Percentiles rank a stretch among this genome's conserved stretches.
phyloP scores from a whole-genome alignment of 2,797 vertebrate genomes.

The Rhabdophis nuchalis region DNA sequence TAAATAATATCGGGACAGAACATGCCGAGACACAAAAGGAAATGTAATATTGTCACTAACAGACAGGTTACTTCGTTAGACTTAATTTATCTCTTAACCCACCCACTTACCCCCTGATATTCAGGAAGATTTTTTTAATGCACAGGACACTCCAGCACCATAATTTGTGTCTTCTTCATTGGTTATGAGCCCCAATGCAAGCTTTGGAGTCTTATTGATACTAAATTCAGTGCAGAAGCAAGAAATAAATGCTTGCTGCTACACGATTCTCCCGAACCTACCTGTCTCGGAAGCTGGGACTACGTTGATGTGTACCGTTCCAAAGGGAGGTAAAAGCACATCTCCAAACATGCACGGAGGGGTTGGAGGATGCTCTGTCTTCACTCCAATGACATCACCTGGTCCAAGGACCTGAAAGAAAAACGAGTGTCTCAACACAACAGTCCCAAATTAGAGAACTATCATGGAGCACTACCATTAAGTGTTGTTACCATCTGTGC shows the following conservation, averaged over 20 bases:
- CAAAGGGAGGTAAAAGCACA: conserved; percentile 72
- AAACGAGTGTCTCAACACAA: background rate
- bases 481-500: background rate
- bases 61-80: background rate
- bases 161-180: too few species aligned
- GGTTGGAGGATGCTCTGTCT: conserved; percentile 79
- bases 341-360: conserved; percentile 81
- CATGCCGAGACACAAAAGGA: background rate
- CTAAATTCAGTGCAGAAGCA: too few species aligned
- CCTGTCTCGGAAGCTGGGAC: conserved; percentile 22
- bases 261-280: background rate
- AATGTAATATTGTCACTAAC: background rate
- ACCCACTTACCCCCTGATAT: background rate
- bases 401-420: conserved; percentile 33
- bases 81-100: background rate
- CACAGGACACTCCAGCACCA: background rate
- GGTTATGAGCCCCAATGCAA: background rate
- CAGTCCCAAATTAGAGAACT: background rate
- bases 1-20: background rate
- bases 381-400: conserved; percentile 67
- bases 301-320: conserved; percentile 72
- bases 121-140: background rate
- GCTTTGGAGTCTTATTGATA: background rate
- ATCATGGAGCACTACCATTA: background rate
- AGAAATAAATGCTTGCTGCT: background rate